These are phyloP conservation scores for Mesochorus sp. DNA, from an alignment of 2,888 invertebrate genomes.

Conservation along the genomic window DNA sequence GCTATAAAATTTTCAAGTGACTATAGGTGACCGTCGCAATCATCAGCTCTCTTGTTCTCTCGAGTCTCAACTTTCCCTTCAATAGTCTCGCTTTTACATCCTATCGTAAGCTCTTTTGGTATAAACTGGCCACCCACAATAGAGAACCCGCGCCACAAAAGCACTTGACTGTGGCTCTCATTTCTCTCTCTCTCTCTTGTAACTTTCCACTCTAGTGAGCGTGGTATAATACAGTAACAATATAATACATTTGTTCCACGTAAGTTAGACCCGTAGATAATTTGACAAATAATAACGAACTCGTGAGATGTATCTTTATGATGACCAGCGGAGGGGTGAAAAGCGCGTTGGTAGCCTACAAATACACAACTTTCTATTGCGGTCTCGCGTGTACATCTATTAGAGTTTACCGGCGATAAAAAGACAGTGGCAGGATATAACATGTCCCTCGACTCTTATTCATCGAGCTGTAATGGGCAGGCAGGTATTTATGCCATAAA, in stretches of 20 bases:
- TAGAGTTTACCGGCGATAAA: neutral
- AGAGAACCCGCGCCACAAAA: neutral
- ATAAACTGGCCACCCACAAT: neutral
- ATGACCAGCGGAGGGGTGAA: neutral
- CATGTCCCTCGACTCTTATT: neutral
- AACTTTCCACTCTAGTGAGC: neutral
- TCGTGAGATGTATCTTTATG: constrained; percentile 17
- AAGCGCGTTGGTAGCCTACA: neutral
- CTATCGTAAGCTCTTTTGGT: neutral
- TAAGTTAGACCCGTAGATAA: neutral
- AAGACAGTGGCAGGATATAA: neutral
- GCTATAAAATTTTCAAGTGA: neutral
- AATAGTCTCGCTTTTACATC: neutral
- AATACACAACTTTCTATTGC: neutral
- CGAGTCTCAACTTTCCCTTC: neutral
- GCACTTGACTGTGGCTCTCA: too few relatives aligned
- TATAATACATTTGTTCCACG: neutral
- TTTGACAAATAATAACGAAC: constrained; percentile 16
- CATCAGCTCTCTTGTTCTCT: neutral
- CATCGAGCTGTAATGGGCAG: neutral
- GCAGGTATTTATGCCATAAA: neutral
- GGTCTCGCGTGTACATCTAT: neutral
- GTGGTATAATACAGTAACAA: neutral
- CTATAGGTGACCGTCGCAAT: neutral
- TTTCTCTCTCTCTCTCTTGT: neutral